phyloP scores from a whole-genome alignment of 2,113 vertebrate species.

The Tinamus guttatus region DNA sequence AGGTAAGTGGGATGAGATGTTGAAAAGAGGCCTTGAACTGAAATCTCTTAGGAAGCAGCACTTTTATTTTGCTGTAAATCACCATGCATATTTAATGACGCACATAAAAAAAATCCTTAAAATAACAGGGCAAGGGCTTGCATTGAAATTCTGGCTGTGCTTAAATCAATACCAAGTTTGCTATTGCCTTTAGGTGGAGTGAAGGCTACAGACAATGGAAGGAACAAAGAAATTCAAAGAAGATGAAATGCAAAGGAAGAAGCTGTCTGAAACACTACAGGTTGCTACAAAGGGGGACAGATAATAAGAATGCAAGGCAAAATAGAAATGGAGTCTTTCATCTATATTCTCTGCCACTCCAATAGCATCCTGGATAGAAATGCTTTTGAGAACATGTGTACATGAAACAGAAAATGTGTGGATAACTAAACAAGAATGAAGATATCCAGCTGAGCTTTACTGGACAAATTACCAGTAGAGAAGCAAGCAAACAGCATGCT shows the following conservation, averaged over 20 bases:
- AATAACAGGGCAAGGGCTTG: background rate
- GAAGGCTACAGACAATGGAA: conserved; percentile 19
- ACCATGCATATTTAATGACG: background rate
- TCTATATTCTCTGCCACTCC: background rate
- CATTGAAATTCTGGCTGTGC: background rate
- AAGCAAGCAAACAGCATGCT: background rate
- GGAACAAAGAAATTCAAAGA: background rate
- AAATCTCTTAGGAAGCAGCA: background rate
- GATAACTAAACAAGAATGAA: background rate
- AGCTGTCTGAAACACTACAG: background rate
- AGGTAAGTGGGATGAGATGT: background rate
- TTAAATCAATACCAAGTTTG: background rate
- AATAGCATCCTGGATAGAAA: background rate
- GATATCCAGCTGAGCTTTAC: conserved; percentile 1
- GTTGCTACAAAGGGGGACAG: background rate
- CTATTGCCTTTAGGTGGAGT: background rate
- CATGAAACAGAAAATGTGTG: background rate
- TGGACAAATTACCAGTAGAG: background rate
- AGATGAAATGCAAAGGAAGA: conserved; percentile 4
- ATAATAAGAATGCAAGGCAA: conserved; percentile 1
- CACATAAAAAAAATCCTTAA: background rate
- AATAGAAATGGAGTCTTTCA: background rate
- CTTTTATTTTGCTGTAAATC: conserved; percentile 18
- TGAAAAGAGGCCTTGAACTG: background rate
- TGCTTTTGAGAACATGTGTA: background rate